Conservation (phyloP, 2,113 vertebrate species). For the Nibea albiflora region DNA sequence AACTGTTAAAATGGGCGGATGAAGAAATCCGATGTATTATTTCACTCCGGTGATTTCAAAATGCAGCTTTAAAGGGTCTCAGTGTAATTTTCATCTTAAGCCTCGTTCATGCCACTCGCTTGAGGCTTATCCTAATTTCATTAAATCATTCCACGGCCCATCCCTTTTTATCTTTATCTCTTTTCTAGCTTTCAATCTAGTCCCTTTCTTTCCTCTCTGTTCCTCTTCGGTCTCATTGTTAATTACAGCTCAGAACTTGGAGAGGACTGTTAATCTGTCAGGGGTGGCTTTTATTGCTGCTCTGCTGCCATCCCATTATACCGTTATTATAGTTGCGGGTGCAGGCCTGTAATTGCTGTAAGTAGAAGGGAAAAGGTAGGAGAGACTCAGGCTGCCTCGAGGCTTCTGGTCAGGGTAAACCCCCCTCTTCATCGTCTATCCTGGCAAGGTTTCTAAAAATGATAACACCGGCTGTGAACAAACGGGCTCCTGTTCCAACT, state of each 20-base stretch:
- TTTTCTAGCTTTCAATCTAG: slow-evolving; percentile 55
- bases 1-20: neutral
- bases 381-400: slow-evolving; percentile 69
- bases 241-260: slow-evolving; percentile 83
- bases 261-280: slow-evolving; percentile 86
- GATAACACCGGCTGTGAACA: slow-evolving; percentile 67
- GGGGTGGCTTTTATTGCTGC: slow-evolving; percentile 84
- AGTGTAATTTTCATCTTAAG: slow-evolving; percentile 16
- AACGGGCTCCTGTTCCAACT: slow-evolving; percentile 71
- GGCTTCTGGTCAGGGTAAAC: slow-evolving; percentile 68
- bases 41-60: slow-evolving; percentile 1
- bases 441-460: slow-evolving; percentile 75
- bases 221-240: slow-evolving; percentile 77
- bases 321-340: slow-evolving; percentile 85
- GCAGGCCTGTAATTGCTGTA: slow-evolving; percentile 84
- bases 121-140: slow-evolving; percentile 43
- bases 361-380: slow-evolving; percentile 81
- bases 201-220: slow-evolving; percentile 66
- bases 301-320: slow-evolving; percentile 85
- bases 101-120: slow-evolving; percentile 8
- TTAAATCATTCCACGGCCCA: slow-evolving; percentile 35
- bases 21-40: neutral
- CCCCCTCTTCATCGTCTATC: slow-evolving; percentile 49
- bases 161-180: slow-evolving; percentile 50
- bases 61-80: slow-evolving; percentile 11